Conservation (phyloP, 2,797 vertebrate genomes). For the Iguana delicatissima region DNA sequence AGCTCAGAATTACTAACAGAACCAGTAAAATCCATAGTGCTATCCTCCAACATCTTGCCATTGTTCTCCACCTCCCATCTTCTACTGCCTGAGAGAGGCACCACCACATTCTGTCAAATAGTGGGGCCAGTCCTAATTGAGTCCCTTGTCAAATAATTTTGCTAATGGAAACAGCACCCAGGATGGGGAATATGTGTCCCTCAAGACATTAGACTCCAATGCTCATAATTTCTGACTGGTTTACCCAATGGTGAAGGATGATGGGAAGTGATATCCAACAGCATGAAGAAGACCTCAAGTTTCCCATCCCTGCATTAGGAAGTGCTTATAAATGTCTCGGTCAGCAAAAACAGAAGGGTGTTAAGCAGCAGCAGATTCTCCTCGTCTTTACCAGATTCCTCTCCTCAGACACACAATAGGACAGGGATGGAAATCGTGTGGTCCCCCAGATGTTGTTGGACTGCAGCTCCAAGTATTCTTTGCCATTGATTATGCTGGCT, state of each 20-base stretch:
- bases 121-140: neutral
- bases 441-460: too few species aligned
- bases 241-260: neutral
- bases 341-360: neutral
- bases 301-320: neutral
- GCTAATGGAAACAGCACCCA: neutral
- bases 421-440: too few species aligned
- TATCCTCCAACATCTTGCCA: neutral
- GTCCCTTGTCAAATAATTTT: neutral
- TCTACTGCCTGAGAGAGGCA: neutral
- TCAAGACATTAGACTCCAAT: too few species aligned
- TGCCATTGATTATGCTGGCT: too few species aligned
- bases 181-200: neutral
- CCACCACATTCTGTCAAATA: neutral
- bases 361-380: neutral
- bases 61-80: neutral
- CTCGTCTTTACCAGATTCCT: neutral
- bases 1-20: neutral
- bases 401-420: neutral
- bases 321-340: neutral
- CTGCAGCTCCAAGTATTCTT: too few species aligned
- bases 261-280: neutral
- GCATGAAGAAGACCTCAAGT: neutral
- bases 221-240: too few species aligned
- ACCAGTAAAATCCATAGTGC: neutral